Conservation (phyloP, 2,113 vertebrate species). For the Sorex fumeus region DNA sequence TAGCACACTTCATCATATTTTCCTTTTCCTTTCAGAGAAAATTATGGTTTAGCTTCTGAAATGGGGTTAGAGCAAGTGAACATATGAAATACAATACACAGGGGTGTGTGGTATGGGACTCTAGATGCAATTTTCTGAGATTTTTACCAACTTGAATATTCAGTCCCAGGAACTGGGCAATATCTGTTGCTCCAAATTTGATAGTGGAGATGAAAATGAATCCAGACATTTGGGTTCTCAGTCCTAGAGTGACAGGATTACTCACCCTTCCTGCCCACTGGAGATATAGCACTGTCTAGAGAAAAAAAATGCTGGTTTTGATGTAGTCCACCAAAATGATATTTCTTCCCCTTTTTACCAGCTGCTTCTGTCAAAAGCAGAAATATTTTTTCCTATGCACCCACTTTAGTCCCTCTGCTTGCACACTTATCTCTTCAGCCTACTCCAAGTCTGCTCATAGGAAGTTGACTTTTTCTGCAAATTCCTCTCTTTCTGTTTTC, state of each 20-base stretch:
- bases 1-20: not conserved
- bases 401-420: fast-evolving
- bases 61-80: not conserved
- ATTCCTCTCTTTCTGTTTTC: not conserved
- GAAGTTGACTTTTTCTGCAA: not conserved
- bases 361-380: not conserved
- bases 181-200: not conserved
- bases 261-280: not conserved
- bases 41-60: not conserved
- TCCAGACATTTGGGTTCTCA: not conserved
- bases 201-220: not conserved
- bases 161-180: not conserved
- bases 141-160: not conserved
- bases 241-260: not conserved
- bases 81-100: not conserved
- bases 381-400: not conserved
- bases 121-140: not conserved
- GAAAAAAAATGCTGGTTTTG: not conserved
- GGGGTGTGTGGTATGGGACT: not conserved
- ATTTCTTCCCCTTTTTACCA: not conserved
- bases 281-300: too few species aligned
- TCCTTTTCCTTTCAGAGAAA: not conserved
- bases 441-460: not conserved
- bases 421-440: not conserved
- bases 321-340: not conserved